Base-by-base conservation (phyloP, 2,888 invertebrate species). In the Lepetodrilus schrolli region DNA sequence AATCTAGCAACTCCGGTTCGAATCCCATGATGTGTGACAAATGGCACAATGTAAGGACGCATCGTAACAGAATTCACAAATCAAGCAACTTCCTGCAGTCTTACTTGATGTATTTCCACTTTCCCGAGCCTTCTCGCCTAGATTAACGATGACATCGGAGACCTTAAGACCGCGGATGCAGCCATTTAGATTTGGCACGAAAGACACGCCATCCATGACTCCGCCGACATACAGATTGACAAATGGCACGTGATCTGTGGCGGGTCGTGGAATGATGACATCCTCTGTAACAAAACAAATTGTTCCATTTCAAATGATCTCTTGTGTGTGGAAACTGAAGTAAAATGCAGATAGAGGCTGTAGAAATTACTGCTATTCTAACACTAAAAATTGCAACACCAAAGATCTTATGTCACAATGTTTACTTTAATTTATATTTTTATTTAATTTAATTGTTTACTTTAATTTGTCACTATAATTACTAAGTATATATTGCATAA, bases 141-240 rank as follows among this genome's bases (percentile, higher is more conserved):
- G 76, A 36, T 78, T 72, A 36, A 85, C 80, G 13, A 84, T 78
- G 37, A 65, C 72, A 4, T 79, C 72, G 17, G 86, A 86, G 5
- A 86, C 81, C 37, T 85, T 84, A 30, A 87, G 74, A 1, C 88
- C 88, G 23, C 86, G 75, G 4, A 88, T 76, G 75, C 88, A 88
- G 10, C 88, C 88, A 66, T 79, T 50, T 4, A 86, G 73, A 4
- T 80, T 76, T 0, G 80, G 76, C 20, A 81, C 72, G 1, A 73
- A 49, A 0, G 83, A 78, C 50, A 47, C 72, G 5, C 50, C 71
- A 0, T 72, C 48, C 23, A 79, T 81, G 7, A 84, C 81, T 23
- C 87, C 86, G 43, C 87, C 87, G 43, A 87, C 80, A 74, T 83
- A 87, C 8, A 87, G 66, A 72, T 83, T 77, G 7, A 84, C 75